phyloP scores from a whole-genome alignment of 1,140 invertebrate species.

The Dufourea novaeangliae region DNA sequence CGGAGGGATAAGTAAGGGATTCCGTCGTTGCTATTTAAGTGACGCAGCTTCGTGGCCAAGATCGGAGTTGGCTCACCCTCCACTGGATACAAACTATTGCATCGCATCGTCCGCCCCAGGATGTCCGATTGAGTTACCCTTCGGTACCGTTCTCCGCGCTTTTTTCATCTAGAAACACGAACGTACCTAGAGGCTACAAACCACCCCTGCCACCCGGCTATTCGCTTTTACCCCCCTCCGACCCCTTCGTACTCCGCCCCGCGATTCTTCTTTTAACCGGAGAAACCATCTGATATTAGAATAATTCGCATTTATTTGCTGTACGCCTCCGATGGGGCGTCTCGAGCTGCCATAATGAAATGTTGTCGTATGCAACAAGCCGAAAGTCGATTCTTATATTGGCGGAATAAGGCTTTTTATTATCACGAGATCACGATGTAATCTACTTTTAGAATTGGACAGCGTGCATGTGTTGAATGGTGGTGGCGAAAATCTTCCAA shows the following conservation, averaged over 20 bases:
- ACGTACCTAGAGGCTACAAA: constrained; percentile 57
- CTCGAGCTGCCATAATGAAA: constrained; percentile 69
- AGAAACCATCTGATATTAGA: constrained; percentile 57
- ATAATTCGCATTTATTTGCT: constrained; percentile 69
- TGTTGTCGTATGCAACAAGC: constrained; percentile 64
- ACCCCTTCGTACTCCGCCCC: background rate
- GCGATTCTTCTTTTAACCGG: constrained; percentile 24
- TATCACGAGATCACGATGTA: constrained; percentile 66
- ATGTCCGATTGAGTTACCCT: constrained; percentile 74
- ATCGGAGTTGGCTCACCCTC: constrained; percentile 73
- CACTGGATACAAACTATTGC: constrained; percentile 71
- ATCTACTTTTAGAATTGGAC: constrained; percentile 11
- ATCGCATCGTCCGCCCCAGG: constrained; percentile 69
- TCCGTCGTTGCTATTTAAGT: constrained; percentile 74
- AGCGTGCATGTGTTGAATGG: too few relatives aligned
- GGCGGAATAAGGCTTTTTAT: constrained; percentile 65
- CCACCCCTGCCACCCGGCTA: constrained; percentile 52
- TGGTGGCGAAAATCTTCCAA: too few relatives aligned
- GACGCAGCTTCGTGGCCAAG: constrained; percentile 63
- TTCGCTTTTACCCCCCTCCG: constrained; percentile 50
- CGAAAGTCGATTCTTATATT: constrained; percentile 51
- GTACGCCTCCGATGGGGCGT: constrained; percentile 23
- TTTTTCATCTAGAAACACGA: constrained; percentile 49
- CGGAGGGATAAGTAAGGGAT: constrained; percentile 71
- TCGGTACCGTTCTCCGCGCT: constrained; percentile 28